Evolutionary conservation across 2,113 vertebrate species (phyloP), one percentile per base, ranked within the genome.

Genomic region (Phylloscopus whistleri): DNA sequence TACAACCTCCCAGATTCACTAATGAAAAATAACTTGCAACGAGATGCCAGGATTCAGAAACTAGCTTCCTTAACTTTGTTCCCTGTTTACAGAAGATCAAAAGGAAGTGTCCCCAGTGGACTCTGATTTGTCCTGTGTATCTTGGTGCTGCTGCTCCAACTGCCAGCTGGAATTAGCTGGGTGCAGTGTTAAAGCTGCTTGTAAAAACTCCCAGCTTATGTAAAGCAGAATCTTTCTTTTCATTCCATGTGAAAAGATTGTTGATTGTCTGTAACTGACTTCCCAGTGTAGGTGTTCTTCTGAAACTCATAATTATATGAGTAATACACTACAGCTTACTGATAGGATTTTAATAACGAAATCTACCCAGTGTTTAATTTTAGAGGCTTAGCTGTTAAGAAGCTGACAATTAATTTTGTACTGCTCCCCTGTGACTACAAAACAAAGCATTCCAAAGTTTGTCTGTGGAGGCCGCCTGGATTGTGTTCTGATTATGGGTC

Each of bases 301-400:
- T 82, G 80, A 44, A 23, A 75, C 46, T 48, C 27, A 4, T 82
- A 83, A 94, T 89, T 68, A 33, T 3, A 19, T 94, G 88, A 93
- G 81, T 87, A 48, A 56, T 44, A 22, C 16, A 83, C 68, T 72
- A 7, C 80, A 68, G 68, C 90, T 84, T 67, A 62, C 67, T 35
- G 64, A 58, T 69, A 46, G 7, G 11, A 59, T 87, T 35, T 11
- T 10, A 60, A 67, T 55, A 21, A 44, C 16, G 6, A 82, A 56
- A 82, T 31, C 74, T 82, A 33, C 19, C 23, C 39, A n/a, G 49
- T 49, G 70, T 83, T 79, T 83, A 31, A 89, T 95, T 94, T 87
- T 92, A 74, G 84, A 89, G 66, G 89, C 44, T 77, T 53, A 82
- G 78, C 84, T 90, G 66, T 93, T 94, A 90, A 85, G 62, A 87